phyloP scores from a whole-genome alignment of 2,888 invertebrate genomes.

The Monopis laevigella region DNA sequence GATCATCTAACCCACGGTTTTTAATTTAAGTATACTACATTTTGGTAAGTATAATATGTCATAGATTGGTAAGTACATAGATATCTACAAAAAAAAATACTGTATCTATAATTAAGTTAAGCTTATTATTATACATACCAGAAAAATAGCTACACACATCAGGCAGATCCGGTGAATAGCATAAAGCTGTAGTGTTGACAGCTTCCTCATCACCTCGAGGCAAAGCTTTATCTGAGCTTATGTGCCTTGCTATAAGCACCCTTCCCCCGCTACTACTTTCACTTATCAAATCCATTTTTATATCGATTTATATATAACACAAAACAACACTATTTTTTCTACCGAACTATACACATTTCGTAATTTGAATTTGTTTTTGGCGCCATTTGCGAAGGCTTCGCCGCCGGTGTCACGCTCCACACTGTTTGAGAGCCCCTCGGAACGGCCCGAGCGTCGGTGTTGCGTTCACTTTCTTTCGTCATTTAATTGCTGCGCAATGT shows the following conservation, averaged over 20 bases:
- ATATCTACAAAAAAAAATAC: no score
- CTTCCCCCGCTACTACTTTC: slow-evolving; percentile 32
- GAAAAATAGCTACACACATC: slow-evolving; percentile 43
- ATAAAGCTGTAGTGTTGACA: slow-evolving; percentile 45
- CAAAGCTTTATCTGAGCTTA: slow-evolving; percentile 36
- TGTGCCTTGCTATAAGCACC: slow-evolving; percentile 38
- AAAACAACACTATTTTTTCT: slow-evolving; percentile 2
- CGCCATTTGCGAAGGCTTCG: background rate
- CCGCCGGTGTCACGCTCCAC: background rate
- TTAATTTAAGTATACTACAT: no score
- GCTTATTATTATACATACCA: slow-evolving; percentile 30
- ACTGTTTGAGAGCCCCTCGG: slow-evolving; percentile 16
- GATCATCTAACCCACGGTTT: no score
- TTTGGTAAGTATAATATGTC: no score
- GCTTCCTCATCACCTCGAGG: slow-evolving; percentile 34
- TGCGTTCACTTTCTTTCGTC: slow-evolving; percentile 64
- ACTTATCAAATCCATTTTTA: slow-evolving; percentile 40
- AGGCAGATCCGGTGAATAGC: slow-evolving; percentile 45
- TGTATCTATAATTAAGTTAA: no score
- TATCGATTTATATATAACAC: background rate
- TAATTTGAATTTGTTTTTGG: background rate
- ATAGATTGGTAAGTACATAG: no score
- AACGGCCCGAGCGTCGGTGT: slow-evolving; percentile 23
- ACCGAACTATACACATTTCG: background rate
- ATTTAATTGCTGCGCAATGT: slow-evolving; percentile 46